Conservation (phyloP, 2,113 vertebrate genomes). For the Polypterus senegalus region DNA sequence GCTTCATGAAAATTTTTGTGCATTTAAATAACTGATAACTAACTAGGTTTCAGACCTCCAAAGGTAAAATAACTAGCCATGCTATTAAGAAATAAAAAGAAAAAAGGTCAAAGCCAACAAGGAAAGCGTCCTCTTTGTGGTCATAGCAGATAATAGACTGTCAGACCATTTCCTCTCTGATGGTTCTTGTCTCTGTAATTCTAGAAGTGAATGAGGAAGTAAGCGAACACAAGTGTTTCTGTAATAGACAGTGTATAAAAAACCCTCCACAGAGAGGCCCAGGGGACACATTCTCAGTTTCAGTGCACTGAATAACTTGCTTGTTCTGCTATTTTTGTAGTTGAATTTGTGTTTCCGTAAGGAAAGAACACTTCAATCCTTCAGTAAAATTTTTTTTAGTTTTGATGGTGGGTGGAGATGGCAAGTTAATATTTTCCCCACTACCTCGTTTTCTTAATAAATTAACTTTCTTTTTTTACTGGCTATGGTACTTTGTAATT, state of each 20-base stretch:
- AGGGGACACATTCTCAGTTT: slow-evolving; percentile 15
- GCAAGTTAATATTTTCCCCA: too few species aligned
- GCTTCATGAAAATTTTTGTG: too few species aligned
- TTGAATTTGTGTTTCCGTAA: slow-evolving; percentile 9
- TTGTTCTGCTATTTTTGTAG: slow-evolving; percentile 6
- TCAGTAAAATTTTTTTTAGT: too few species aligned
- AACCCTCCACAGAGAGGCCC: slow-evolving; percentile 6
- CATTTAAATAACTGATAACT: too few species aligned
- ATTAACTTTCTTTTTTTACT: too few species aligned
- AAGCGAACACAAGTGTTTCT: slow-evolving; percentile 16
- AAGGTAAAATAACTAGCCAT: slow-evolving; percentile 4
- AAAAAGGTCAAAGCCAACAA: slow-evolving; percentile 18
- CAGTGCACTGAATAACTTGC: slow-evolving; percentile 14
- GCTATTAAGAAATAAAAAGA: slow-evolving; percentile 8
- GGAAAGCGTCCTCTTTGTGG: slow-evolving; percentile 9
- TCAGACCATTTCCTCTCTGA: slow-evolving; percentile 13
- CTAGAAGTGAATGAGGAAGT: slow-evolving; percentile 16
- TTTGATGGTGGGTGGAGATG: too few species aligned
- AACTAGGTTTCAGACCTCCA: not conserved
- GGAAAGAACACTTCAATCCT: not conserved
- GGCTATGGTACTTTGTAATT: too few species aligned
- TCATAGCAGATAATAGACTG: slow-evolving; percentile 15
- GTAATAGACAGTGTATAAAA: slow-evolving; percentile 12
- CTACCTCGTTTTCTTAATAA: too few species aligned
- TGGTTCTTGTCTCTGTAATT: slow-evolving; percentile 20